These are phyloP conservation scores for Griposia aprilina DNA, from an alignment of 2,888 invertebrate species.

Conservation along the genomic window DNA sequence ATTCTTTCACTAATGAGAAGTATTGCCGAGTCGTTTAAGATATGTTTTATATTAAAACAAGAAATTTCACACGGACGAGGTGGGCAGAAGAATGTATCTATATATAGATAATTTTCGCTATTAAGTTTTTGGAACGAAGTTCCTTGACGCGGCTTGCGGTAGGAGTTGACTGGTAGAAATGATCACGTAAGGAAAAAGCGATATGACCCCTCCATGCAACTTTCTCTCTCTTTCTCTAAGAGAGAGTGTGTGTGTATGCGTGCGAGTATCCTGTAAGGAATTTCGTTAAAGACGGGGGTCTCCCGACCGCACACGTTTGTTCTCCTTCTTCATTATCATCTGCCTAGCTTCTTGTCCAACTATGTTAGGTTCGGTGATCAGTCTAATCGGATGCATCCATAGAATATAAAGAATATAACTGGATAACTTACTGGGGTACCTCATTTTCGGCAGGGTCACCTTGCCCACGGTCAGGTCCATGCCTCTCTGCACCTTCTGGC, in stretches of 20 bases:
- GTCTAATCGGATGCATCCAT: background rate
- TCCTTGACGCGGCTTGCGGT: no score
- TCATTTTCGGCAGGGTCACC: constrained; percentile 82
- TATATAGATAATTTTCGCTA: no score
- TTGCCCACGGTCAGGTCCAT: constrained; percentile 81
- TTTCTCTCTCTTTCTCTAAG: background rate
- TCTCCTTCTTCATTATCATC: no score
- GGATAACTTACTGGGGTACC: constrained; percentile 79
- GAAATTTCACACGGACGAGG: no score
- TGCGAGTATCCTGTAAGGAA: background rate
- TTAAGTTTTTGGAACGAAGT: no score
- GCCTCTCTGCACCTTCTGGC: constrained; percentile 77
- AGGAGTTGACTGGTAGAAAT: background rate
- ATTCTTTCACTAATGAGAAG: no score
- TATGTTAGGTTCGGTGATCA: background rate
- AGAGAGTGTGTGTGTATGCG: background rate
- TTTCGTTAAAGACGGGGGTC: background rate
- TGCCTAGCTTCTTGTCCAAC: background rate
- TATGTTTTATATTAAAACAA: no score
- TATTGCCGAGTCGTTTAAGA: no score
- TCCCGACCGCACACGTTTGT: background rate
- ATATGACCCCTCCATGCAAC: background rate
- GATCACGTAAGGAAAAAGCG: background rate
- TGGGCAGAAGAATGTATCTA: no score
- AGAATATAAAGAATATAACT: background rate